A percentile compares a stretch with the other conserved stretches of the same genome.
Conservation (phyloP, 2,797 vertebrate species). For the Falco naumanni region DNA sequence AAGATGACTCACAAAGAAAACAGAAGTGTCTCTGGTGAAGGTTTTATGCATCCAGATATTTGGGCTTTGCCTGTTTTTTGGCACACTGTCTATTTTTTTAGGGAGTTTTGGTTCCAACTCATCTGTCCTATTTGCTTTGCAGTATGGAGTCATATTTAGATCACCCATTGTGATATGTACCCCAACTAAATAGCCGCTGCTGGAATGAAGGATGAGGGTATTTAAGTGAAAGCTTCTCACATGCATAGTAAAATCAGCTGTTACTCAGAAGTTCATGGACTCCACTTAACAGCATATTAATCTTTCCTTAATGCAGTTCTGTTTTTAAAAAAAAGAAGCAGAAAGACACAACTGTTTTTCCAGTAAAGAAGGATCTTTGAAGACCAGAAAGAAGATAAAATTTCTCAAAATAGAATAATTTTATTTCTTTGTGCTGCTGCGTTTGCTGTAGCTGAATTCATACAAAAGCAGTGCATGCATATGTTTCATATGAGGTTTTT, state of each 20-base stretch:
- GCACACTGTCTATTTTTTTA: not conserved
- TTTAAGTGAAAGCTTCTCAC: not conserved
- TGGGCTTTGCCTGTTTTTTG: not conserved
- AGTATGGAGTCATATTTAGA: not conserved
- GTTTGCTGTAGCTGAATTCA: not conserved
- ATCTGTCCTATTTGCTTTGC: not conserved
- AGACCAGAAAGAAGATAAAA: not conserved
- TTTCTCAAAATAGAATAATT: not conserved
- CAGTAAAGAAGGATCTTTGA: not conserved
- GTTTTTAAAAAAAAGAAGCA: not conserved
- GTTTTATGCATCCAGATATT: not conserved
- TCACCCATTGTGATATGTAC: not conserved
- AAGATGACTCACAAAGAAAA: not conserved
- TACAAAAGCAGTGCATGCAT: not conserved
- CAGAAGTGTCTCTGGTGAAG: not conserved
- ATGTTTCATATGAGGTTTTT: not conserved
- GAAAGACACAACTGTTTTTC: not conserved
- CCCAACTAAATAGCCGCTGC: not conserved
- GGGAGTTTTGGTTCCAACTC: not conserved
- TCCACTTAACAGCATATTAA: not conserved
- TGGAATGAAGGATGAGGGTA: not conserved
- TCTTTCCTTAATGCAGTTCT: not conserved
- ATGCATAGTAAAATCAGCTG: not conserved
- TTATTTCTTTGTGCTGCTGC: not conserved
- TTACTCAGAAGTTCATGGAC: not conserved